Evolutionary conservation across 2,113 vertebrate species (phyloP).

Genomic region (Neodon shergylaensis): DNA sequence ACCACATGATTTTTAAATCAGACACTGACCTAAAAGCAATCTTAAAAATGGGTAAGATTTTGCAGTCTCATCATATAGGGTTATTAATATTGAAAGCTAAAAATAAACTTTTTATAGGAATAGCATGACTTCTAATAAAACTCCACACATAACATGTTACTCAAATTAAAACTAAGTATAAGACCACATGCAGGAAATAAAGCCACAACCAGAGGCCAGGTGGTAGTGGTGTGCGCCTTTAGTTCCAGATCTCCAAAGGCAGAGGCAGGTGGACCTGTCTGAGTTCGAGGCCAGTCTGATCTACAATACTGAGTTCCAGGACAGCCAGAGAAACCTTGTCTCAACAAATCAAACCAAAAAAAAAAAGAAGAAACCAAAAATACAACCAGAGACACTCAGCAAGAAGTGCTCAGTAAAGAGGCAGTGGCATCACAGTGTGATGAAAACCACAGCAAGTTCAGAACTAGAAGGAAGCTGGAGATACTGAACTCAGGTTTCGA

Average conservation of each 20-base stretch:
- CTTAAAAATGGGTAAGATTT: background rate
- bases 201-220: background rate
- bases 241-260: background rate
- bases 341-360: background rate
- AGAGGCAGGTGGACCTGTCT: background rate
- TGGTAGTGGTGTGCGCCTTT: background rate
- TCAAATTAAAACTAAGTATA: conserved; percentile 29
- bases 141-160: background rate
- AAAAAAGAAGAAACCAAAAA: background rate
- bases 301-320: background rate
- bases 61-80: conserved; percentile 11
- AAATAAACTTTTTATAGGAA: background rate
- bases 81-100: conserved; percentile 22
- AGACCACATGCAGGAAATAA: conserved; percentile 5
- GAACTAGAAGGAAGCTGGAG: background rate
- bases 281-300: background rate
- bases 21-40: conserved; percentile 34
- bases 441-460: background rate
- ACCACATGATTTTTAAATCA: conserved; percentile 35
- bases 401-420: background rate
- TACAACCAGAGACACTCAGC: background rate
- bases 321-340: background rate
- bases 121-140: conserved; percentile 39
- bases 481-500: background rate
- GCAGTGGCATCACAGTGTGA: background rate